A percentile compares a stretch with the other conserved stretches of the same genome.
These are phyloP conservation scores for Neria commutata DNA, from an alignment of 2,888 invertebrate species.

Conservation along the genomic window DNA sequence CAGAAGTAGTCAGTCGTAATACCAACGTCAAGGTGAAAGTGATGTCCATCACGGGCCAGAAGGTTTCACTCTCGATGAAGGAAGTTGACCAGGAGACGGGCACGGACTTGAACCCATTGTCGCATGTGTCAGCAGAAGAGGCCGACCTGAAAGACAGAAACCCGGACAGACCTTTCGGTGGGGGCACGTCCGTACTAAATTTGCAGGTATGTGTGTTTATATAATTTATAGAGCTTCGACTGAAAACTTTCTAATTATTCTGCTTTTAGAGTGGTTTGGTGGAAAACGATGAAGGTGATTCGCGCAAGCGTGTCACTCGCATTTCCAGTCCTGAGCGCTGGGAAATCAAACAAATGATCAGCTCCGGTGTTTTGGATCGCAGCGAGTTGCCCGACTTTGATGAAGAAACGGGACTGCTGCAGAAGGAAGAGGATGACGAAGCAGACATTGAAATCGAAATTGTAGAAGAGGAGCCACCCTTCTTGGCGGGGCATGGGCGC, in stretches of 20 bases:
- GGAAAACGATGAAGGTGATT: slow-evolving; percentile 81
- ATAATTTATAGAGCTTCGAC: not conserved
- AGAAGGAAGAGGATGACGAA: slow-evolving; percentile 91
- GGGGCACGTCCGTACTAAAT: slow-evolving; percentile 67
- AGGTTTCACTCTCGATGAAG: slow-evolving; percentile 95
- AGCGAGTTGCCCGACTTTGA: slow-evolving; percentile 97
- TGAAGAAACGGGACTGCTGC: slow-evolving; percentile 88
- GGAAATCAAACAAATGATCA: slow-evolving; percentile 98
- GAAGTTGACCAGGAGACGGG: slow-evolving; percentile 97
- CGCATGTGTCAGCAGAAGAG: slow-evolving; percentile 69
- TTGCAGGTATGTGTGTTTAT: slow-evolving; percentile 51
- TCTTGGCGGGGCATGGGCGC: slow-evolving; percentile 91
- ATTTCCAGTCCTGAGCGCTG: slow-evolving; percentile 96
- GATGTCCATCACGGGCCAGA: slow-evolving; percentile 89
- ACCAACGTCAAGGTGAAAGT: slow-evolving; percentile 93
- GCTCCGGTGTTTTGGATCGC: slow-evolving; percentile 88
- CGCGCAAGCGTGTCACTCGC: slow-evolving; percentile 83
- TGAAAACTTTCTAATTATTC: not conserved
- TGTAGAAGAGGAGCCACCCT: slow-evolving; percentile 98
- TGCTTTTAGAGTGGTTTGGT: slow-evolving; percentile 57
- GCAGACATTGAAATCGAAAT: slow-evolving; percentile 98
- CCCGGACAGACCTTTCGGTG: slow-evolving; percentile 83
- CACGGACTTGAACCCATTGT: slow-evolving; percentile 89
- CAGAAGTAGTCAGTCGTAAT: slow-evolving; percentile 90
- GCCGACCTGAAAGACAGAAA: slow-evolving; percentile 71